Evolutionary conservation across 2,888 invertebrate genomes (phyloP), one percentile per base, ranked within the genome.

Genomic region (Unio pictorum): DNA sequence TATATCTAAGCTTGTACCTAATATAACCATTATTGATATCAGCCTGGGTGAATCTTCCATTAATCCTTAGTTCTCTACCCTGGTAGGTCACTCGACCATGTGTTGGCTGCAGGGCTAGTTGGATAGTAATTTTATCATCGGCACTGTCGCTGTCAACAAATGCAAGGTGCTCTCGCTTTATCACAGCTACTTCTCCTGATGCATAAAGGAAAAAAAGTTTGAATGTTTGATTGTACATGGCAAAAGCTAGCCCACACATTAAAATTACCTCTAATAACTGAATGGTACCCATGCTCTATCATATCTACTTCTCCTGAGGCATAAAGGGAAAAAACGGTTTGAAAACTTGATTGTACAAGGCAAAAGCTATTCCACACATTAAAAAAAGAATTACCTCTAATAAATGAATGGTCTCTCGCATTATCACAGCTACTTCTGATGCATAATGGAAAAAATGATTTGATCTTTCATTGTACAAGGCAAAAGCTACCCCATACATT

Each of bases 101-200:
- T 7, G 74, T 71, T 18, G 82, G 79, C 30, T 71, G 70, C 23
- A 73, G 68, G 18, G 72, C 70, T 30, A 87, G 74, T 54, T 68
- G 76, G 20, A 87, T 81, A 45, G 67, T 72, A n/a, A 88, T 66
- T 7, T 77, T 72, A 3, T 75, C 71, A 68, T 84, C 85, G 0
- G 54, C 8, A 30, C 83, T 82, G 70, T 86, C 86, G 23, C 66
- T 66, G 71, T 87, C 87, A 56, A 72, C 75, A 76, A 87, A 88
- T 0, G 83, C 81, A 55, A 88, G 70, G 57, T 78, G 74, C n/a
- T 79, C 67, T 58, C 78, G 72, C 20, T 72, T 74, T 3, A 88
- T 71, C 7, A 69, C 59, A n/a, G 79, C 73, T 34, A 78, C 75
- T 20, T 76, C 74, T 20, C 87, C 87, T 87, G 71, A 68, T 66